These are phyloP conservation scores for Helicolenus hilgendorfi DNA, from an alignment of 2,797 vertebrate genomes.

Conservation along the genomic window DNA sequence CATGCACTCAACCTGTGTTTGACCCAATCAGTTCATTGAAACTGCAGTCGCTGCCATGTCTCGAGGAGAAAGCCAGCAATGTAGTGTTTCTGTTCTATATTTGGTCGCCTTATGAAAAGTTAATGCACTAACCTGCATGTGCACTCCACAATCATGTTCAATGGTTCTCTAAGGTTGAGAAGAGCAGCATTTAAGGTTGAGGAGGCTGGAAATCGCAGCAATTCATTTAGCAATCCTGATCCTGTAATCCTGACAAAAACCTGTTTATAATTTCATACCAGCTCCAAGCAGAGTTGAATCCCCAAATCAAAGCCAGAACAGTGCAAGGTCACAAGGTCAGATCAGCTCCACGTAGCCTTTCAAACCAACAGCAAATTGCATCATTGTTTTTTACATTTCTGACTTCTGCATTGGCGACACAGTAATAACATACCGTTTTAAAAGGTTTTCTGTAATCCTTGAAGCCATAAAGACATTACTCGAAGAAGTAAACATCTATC, in stretches of 20 bases:
- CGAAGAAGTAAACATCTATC: background rate
- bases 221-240: background rate
- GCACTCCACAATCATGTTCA: background rate
- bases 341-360: background rate
- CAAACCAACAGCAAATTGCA: background rate
- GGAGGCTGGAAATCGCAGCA: background rate
- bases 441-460: background rate
- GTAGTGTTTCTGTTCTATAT: constrained; percentile 18
- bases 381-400: background rate
- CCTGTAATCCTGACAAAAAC: background rate
- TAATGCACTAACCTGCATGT: constrained; percentile 14
- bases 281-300: background rate
- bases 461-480: background rate
- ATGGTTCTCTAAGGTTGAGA: background rate
- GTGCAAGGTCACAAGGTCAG: background rate
- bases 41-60: background rate
- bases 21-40: background rate
- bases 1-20: background rate
- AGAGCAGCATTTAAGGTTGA: background rate
- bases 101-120: constrained; percentile 10
- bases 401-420: background rate
- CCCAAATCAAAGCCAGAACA: background rate
- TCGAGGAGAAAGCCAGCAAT: background rate
- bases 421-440: background rate
- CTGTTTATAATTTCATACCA: background rate